Base-by-base conservation (phyloP, 2,888 invertebrate genomes). In the Diadegma fenestrale region DNA sequence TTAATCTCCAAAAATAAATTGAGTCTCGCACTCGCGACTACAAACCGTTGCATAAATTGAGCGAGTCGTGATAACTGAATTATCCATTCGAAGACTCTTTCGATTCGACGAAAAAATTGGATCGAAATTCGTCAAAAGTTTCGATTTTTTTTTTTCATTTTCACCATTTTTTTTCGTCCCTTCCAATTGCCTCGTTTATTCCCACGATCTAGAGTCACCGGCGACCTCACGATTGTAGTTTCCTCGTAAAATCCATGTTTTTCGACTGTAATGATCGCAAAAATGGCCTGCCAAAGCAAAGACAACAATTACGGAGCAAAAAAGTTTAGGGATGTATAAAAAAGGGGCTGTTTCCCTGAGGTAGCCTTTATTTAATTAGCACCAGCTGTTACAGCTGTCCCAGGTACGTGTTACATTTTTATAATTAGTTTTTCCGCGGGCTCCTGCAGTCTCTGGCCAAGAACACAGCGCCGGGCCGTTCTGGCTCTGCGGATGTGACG, bases 391-490 rank as follows among this genome's bases (percentile, higher is more conserved):
- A 78, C 81, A 68, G 81, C 66, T 73, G 80, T 71, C 82, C 79
- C 78, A 76, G 85, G 80, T 85, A 88, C 88, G 88, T 87, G 88
- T 89, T 90, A 90, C 89, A 90, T 91, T 91, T 91, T 92, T 91
- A 88, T 92, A 92, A 92, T 92, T 92, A 91, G 90, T 90, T 92
- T 90, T 89, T 89, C 88, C 88, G 85, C 82, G 87, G 88, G n/a
- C n/a, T n/a, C n/a, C n/a, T 87, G 88, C 83, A 68, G 80, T 43
- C 73, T 71, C 76, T 63, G 73, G 19, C 71, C 43, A 87, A 86
- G 87, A 85, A 86, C 71, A 86, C 78, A 87, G 77, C 26, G 84
- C 87, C 78, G 76, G 84, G 84, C 75, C 72, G 79, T 63, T 80
- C 84, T 80, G 84, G 88, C 82, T 86, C 84, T 87, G 85, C 79